Base-by-base conservation (phyloP, 2,113 vertebrate species). In the Henicopernis longicauda region DNA sequence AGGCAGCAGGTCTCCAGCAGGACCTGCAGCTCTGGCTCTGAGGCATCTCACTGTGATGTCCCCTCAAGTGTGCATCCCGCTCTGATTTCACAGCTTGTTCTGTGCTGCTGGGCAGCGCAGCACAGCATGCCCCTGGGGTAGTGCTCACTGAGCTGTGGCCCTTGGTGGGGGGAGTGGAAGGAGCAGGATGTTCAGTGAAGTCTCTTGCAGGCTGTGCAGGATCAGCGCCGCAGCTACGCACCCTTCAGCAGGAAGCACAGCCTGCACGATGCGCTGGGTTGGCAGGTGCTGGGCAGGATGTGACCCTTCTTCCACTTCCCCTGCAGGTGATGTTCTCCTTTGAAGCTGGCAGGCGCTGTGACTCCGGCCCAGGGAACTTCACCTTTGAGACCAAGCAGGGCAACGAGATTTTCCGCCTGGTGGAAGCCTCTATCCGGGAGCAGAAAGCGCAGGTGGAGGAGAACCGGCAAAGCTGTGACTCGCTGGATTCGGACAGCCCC, bases 291-390 rank as follows among this genome's bases (percentile, higher is more conserved):
- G 78, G 58, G 73, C 58, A 34, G 79, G 67, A 59, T 19, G 42
- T 91, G 61, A 85, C 80, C 22, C 13, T 78, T 87, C 13, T 78
- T 87, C 45, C 4, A 1, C 40, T 90, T 86, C n/a, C 55, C 54
- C 71, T 62, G 19, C 95, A 99, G 99, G 99, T 99, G 82, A 99
- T 99, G 99, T 99, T 99, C 96, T 99, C 99, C 3, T 99, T 99
- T 1, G 99, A 99, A 97, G 99, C 99, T 0, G 99, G 99, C 36
- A 98, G 99, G 17, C 99, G 99, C 80, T 99, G 99, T 5, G 98
- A 99, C 29, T 99, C 99, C 0, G 99, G 99, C 32, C 99, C 99
- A 0, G 99, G 99, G 8, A 99, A 98, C 96, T 99, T 99, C 98
- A 99, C 99, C 79, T 99, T 99, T 23, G 99, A 99, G 96, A 99